Conservation (phyloP, 2,113 vertebrate species). For the Poecile atricapillus region DNA sequence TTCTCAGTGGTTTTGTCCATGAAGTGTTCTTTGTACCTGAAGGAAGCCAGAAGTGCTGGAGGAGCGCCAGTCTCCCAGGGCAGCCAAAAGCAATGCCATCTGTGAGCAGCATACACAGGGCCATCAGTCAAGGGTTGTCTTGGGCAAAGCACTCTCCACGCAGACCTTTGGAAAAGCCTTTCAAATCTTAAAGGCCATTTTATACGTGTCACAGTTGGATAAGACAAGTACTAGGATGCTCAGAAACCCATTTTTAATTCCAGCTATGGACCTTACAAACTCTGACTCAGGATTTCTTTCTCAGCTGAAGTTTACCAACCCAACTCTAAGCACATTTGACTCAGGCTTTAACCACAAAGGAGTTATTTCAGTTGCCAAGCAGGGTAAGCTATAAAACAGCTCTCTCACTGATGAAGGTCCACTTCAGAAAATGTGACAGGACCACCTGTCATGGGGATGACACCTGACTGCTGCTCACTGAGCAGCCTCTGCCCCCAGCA, state of each 20-base stretch:
- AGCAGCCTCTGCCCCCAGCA: not conserved
- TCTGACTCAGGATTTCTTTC: not conserved
- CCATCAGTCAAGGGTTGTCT: not conserved
- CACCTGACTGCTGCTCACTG: not conserved
- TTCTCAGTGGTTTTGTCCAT: not conserved
- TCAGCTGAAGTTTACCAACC: not conserved
- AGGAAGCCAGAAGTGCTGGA: not conserved
- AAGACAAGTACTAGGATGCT: not conserved
- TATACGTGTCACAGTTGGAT: not conserved
- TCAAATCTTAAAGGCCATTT: not conserved
- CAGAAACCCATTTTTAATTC: not conserved
- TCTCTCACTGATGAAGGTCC: not conserved
- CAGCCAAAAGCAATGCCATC: not conserved
- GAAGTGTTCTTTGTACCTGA: not conserved
- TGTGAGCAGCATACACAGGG: not conserved
- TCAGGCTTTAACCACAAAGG: not conserved
- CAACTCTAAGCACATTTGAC: not conserved
- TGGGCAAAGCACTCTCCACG: not conserved
- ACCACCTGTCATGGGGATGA: not conserved
- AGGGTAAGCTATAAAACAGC: not conserved
- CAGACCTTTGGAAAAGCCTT: not conserved
- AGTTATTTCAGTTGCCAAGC: not conserved
- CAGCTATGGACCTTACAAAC: not conserved
- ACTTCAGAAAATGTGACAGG: not conserved
- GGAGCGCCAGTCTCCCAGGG: not conserved